Evolutionary conservation across 2,113 vertebrate species (phyloP).

Genomic region (Seriola dumerili): DNA sequence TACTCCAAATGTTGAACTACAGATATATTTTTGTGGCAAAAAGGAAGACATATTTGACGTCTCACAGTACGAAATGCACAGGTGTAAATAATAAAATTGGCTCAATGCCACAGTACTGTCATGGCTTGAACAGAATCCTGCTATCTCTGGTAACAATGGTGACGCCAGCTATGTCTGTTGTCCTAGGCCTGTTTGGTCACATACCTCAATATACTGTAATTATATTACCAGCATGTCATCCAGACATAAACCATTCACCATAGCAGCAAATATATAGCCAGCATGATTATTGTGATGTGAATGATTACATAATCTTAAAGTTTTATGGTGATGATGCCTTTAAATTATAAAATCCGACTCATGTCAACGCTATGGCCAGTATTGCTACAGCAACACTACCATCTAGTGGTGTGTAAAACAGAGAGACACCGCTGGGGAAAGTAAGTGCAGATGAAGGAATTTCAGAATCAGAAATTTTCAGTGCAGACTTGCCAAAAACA

Average conservation of each 20-base stretch:
- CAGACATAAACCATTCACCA: neutral
- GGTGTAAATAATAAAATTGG: no score
- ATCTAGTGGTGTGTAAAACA: slow-evolving; percentile 53
- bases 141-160: no score
- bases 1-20: no score
- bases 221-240: neutral
- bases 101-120: neutral
- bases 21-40: neutral
- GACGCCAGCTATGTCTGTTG: no score
- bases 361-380: neutral
- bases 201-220: neutral
- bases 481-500: neutral
- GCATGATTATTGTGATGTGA: neutral
- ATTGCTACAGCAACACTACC: slow-evolving; percentile 24
- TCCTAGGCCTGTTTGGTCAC: neutral
- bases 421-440: neutral
- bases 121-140: neutral
- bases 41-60: no score
- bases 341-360: neutral
- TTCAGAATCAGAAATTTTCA: neutral
- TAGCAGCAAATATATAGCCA: neutral
- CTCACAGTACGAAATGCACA: no score
- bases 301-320: neutral
- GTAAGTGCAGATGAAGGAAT: neutral
- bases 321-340: neutral